These are phyloP conservation scores for Cryptoprocta ferox DNA, from an alignment of 2,797 vertebrate species.

Conservation along the genomic window DNA sequence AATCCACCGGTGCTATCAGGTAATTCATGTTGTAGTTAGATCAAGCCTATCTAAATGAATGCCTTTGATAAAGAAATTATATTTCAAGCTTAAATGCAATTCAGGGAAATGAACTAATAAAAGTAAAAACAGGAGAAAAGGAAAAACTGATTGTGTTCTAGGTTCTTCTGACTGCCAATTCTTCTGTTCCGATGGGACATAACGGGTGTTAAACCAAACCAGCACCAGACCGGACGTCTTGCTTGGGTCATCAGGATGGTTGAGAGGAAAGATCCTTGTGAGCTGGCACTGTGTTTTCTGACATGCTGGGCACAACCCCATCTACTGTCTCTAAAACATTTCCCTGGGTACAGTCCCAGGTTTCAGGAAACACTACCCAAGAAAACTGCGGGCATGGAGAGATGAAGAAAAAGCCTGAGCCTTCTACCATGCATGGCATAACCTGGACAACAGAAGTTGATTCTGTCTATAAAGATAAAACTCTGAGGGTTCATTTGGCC, in stretches of 20 bases:
- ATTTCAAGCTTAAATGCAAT: background rate
- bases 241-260: background rate
- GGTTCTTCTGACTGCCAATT: too few relatives aligned
- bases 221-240: fast-evolving
- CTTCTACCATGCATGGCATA: background rate
- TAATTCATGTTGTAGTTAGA: background rate
- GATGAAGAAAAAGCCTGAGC: fast-evolving
- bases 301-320: fast-evolving
- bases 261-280: background rate
- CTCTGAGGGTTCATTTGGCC: fast-evolving
- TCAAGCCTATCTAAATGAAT: background rate
- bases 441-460: too few relatives aligned
- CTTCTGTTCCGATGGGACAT: background rate
- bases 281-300: fast-evolving
- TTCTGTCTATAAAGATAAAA: background rate
- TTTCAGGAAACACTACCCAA: too few relatives aligned
- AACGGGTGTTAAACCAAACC: fast-evolving
- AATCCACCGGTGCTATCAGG: background rate
- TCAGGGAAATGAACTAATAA: background rate
- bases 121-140: background rate
- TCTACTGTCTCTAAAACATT: fast-evolving
- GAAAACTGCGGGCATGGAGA: background rate
- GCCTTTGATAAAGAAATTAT: background rate
- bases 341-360: fast-evolving
- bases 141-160: background rate